These are phyloP conservation scores for Hephaestus fuliginosus DNA, from an alignment of 2,797 vertebrate species.

Conservation along the genomic window DNA sequence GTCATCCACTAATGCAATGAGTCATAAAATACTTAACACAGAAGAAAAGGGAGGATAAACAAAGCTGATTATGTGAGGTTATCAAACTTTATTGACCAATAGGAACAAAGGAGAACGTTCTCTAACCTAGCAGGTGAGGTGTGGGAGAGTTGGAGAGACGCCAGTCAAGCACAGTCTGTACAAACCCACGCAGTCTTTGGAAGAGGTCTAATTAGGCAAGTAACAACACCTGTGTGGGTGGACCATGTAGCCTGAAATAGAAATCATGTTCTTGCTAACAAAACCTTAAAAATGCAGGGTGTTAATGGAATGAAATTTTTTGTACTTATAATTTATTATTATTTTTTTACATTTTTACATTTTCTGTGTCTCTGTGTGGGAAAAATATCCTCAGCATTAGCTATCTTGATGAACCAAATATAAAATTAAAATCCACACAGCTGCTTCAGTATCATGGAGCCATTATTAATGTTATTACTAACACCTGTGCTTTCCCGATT, in stretches of 20 bases:
- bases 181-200: background rate
- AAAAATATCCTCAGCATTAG: background rate
- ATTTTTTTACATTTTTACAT: background rate
- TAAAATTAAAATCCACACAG: background rate
- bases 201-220: slow-evolving; percentile 14
- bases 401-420: background rate
- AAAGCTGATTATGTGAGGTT: background rate
- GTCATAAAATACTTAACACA: background rate
- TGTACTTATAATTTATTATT: background rate
- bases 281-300: background rate
- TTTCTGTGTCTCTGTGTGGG: background rate
- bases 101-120: background rate
- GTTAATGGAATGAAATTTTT: background rate
- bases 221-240: background rate
- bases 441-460: background rate
- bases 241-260: background rate
- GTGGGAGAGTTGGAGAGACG: background rate
- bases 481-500: background rate
- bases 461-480: background rate
- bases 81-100: background rate
- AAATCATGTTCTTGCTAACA: background rate
- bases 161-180: background rate
- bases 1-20: background rate
- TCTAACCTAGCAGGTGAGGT: background rate
- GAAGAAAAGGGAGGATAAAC: background rate